A percentile compares a stretch with the other conserved stretches of the same genome.
Evolutionary conservation across 1,140 invertebrate species (phyloP).

Genomic region (Teleopsis dalmanni): DNA sequence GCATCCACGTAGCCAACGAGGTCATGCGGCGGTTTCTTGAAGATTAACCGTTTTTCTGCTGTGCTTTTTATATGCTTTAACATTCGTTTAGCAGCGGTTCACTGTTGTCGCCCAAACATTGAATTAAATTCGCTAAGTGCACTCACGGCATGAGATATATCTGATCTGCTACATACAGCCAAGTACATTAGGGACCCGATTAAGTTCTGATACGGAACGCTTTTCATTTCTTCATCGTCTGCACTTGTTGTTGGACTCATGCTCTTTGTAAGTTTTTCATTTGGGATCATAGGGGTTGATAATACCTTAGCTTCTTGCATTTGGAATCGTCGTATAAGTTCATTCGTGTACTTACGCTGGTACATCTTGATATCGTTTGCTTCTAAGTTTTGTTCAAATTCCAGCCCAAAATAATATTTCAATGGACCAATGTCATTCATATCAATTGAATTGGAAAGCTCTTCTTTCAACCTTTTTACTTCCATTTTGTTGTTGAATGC

Average conservation of each 20-base stretch:
- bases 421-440: conserved; percentile 15
- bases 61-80: neutral
- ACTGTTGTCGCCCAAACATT: neutral
- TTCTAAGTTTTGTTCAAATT: conserved; percentile 1
- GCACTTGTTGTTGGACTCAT: neutral
- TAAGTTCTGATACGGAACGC: conserved; percentile 1
- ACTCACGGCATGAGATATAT: conserved; percentile 2
- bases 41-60: neutral
- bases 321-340: neutral
- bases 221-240: neutral
- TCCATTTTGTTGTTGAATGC: neutral
- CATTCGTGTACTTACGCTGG: neutral
- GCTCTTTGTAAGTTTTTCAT: neutral
- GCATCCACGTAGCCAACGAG: neutral
- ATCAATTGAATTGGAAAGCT: neutral
- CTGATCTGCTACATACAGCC: conserved; percentile 4
- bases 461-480: neutral
- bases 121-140: conserved; percentile 1
- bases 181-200: conserved; percentile 8
- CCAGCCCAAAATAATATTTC: neutral
- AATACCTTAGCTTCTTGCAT: neutral
- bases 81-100: neutral
- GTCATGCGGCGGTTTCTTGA: neutral
- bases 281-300: neutral
- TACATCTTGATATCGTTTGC: neutral